Evolutionary conservation across 2,797 vertebrate genomes (phyloP).

Genomic region (Pempheris klunzingeri): DNA sequence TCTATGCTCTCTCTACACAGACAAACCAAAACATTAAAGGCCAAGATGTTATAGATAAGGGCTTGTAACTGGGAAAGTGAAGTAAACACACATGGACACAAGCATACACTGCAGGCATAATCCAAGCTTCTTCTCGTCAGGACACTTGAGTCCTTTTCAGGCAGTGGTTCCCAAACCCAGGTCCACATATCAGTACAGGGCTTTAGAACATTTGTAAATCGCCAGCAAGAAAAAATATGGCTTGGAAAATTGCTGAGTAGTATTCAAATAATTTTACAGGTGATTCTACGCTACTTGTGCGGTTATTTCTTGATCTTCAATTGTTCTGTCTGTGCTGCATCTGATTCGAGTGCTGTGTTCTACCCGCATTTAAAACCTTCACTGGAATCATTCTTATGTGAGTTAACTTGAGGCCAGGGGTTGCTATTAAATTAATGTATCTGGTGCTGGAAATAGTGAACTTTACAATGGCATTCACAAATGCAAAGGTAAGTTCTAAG

Average conservation of each 20-base stretch:
- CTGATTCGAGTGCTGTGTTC: not conserved
- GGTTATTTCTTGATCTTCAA: not conserved
- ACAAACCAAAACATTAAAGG: constrained; percentile 12
- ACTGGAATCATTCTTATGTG: no score
- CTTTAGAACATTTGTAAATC: not conserved
- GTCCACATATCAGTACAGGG: not conserved
- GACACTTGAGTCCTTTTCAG: not conserved
- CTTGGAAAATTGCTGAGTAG: not conserved
- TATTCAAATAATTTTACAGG: not conserved
- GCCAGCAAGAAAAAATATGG: not conserved
- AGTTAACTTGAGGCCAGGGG: no score
- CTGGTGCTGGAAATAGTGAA: not conserved
- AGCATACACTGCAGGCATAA: not conserved
- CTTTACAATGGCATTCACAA: no score
- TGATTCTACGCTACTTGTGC: not conserved
- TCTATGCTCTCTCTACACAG: constrained; percentile 1
- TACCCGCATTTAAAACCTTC: no score
- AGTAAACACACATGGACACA: constrained; percentile 1
- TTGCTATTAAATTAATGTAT: not conserved
- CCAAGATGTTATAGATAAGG: not conserved
- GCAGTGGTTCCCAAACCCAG: not conserved
- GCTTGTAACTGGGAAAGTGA: not conserved
- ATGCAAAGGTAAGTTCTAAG: no score
- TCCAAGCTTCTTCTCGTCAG: not conserved
- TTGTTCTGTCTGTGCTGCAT: not conserved